Base-by-base conservation (phyloP, 1,140 invertebrate genomes). In the Plutomurus gul region DNA sequence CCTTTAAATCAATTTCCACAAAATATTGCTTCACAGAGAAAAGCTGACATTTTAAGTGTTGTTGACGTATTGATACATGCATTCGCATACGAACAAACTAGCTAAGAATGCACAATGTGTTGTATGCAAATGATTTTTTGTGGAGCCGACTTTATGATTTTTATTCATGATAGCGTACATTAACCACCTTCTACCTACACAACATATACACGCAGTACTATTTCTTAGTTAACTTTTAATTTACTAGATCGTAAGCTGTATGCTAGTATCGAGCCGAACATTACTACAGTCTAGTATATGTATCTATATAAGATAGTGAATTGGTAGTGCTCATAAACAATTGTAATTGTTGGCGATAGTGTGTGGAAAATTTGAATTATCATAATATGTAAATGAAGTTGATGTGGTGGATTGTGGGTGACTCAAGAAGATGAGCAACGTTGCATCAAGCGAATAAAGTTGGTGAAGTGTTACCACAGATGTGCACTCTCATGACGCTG, bases 41-140 rank as follows among this genome's bases (percentile, higher is more conserved):
- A 72, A 72, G 37, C 40, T 72, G 70, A 72, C 70, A 72, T 39
- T 72, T 40, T 72, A 72, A 72, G 18, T 72, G 70, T 43, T 72
- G 70, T 72, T 72, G 70, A 72, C 36, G 36, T 72, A 72, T 40
- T 40, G 70, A 72, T 39, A 37, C 36, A 72, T 72, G 39, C 70
- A 43, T 20, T 20, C 20, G 70, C 4, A 72, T 11, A 72, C 39
- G n/a, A 72, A 40, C 36, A 20, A 72, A 65, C 39, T n/a, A 43
- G 39, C 39, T 20, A 56, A 56, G 49, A 20, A 56, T 27, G 11
- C 25, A 56, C 49, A 56, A 56, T 56, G 39, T n/a, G n/a, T n/a
- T n/a, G n/a, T 43, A 43, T 43, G 39, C 39, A 43, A 43, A 65
- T 27, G 56, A 65, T 6, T 65, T 65, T 65, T 43, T 65, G 25